Conservation (phyloP, 2,113 vertebrate genomes). For the Nibea albiflora region DNA sequence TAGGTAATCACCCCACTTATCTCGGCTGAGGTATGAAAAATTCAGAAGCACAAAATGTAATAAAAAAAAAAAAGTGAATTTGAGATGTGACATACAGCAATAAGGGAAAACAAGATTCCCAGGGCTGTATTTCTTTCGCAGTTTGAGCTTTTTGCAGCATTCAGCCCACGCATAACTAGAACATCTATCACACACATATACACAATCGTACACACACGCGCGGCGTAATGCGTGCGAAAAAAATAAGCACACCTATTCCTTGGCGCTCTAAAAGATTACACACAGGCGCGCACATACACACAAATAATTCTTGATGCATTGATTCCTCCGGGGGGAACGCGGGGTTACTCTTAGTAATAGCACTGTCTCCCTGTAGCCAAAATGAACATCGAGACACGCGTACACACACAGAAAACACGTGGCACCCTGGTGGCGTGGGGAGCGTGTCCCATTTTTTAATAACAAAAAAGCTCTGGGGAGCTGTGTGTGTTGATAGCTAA, state of each 20-base stretch:
- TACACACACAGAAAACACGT: slow-evolving; percentile 43
- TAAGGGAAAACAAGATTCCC: slow-evolving; percentile 47
- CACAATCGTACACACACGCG: slow-evolving; percentile 1
- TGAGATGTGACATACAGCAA: slow-evolving; percentile 11
- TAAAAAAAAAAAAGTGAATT: slow-evolving; percentile 31
- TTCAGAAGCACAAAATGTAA: slow-evolving; percentile 21
- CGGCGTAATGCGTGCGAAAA: neutral
- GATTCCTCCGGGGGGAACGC: slow-evolving; percentile 68
- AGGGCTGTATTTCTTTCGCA: slow-evolving; percentile 27
- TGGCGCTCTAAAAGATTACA: slow-evolving; percentile 30
- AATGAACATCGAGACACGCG: slow-evolving; percentile 58
- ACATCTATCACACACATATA: neutral
- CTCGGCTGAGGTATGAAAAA: slow-evolving; percentile 41
- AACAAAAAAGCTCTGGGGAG: slow-evolving; percentile 77
- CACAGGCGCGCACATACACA: slow-evolving; percentile 25
- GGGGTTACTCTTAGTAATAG: slow-evolving; percentile 71
- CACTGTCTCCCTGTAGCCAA: slow-evolving; percentile 61
- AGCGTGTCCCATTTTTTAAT: slow-evolving; percentile 76
- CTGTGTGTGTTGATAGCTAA: slow-evolving; percentile 76
- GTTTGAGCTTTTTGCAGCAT: slow-evolving; percentile 37
- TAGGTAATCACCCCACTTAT: slow-evolving; percentile 48
- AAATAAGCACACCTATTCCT: slow-evolving; percentile 30
- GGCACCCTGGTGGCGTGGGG: slow-evolving; percentile 46
- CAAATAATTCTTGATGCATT: slow-evolving; percentile 55
- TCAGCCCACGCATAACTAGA: slow-evolving; percentile 29